Percentiles rank a stretch among this genome's conserved stretches.
Evolutionary conservation across 2,797 vertebrate genomes (phyloP).

Genomic region (Muscicapa comitata): DNA sequence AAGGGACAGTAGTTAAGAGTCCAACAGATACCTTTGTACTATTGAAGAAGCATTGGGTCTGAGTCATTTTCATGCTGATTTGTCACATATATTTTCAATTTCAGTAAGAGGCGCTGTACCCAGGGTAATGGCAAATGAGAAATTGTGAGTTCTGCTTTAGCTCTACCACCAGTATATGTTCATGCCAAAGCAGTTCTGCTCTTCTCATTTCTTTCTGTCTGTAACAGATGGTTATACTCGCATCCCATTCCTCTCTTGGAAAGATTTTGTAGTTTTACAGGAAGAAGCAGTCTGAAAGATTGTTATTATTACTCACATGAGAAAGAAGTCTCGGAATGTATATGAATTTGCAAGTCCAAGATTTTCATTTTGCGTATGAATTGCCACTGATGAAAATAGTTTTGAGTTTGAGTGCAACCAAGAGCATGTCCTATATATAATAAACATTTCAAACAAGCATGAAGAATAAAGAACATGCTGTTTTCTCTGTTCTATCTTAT

Average conservation of each 20-base stretch:
- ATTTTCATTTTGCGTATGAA: background rate
- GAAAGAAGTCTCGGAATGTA: background rate
- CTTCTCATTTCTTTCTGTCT: background rate
- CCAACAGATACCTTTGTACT: background rate
- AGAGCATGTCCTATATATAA: background rate
- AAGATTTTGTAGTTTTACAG: background rate
- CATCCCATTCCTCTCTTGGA: background rate
- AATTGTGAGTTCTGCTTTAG: background rate
- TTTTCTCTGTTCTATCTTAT: conserved; percentile 29
- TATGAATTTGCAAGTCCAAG: background rate
- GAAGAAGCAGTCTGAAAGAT: background rate
- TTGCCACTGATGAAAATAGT: background rate
- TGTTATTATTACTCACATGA: background rate
- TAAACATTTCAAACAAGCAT: background rate
- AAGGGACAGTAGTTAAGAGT: background rate
- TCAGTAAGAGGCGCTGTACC: background rate
- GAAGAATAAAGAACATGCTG: background rate
- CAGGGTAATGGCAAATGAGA: background rate
- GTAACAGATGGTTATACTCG: background rate
- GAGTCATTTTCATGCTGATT: background rate
- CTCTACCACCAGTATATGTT: background rate
- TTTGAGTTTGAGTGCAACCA: background rate
- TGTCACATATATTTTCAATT: background rate
- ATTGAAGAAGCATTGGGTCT: background rate
- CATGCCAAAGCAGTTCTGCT: background rate